Conservation (phyloP, 2,113 vertebrate genomes). For the Urocynchramus pylzowi region DNA sequence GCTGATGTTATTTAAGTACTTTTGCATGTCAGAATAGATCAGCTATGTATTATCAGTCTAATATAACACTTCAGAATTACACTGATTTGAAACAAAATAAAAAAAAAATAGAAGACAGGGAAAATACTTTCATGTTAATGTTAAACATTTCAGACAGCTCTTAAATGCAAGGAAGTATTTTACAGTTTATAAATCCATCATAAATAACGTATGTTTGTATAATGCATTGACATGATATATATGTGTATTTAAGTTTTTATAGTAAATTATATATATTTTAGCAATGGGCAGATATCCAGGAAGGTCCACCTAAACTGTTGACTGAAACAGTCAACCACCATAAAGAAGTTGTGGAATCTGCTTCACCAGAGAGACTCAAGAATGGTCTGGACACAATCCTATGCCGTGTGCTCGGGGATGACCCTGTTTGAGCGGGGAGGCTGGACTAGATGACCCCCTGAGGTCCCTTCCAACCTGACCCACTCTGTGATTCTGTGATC, state of each 20-base stretch:
- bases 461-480: not conserved
- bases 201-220: not conserved
- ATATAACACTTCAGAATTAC: not conserved
- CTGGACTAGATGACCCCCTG: not conserved
- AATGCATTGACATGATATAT: not conserved
- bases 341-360: not conserved
- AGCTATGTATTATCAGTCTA: not conserved
- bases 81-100: not conserved
- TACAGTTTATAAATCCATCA: not conserved
- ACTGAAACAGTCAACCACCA: too few species aligned
- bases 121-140: not conserved
- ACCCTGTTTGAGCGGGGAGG: not conserved
- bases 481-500: not conserved
- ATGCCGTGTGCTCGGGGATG: not conserved
- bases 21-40: not conserved
- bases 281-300: not conserved
- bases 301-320: fast-evolving
- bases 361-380: not conserved
- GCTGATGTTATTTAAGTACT: not conserved
- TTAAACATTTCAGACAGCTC: not conserved
- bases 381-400: not conserved
- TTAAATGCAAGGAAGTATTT: not conserved
- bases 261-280: not conserved
- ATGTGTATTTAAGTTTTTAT: not conserved
- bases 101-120: fast-evolving